phyloP scores from a whole-genome alignment of 2,113 vertebrate species.

The Austrofundulus limnaeus region DNA sequence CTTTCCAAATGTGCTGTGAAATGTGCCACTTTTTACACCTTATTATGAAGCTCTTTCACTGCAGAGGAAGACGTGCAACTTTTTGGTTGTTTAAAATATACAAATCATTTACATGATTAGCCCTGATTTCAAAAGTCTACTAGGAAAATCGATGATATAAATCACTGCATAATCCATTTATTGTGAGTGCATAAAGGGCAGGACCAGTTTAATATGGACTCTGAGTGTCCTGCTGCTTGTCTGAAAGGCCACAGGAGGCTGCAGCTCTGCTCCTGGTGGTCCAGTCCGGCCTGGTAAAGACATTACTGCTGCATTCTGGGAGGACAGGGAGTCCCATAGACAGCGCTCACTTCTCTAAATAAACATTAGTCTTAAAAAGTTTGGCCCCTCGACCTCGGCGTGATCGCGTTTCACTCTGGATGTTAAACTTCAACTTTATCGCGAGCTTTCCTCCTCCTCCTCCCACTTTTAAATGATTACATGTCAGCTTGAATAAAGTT shows the following conservation, averaged over 20 bases:
- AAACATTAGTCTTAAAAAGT: constrained; percentile 99
- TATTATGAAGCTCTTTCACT: constrained; percentile 6
- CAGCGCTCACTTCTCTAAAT: constrained; percentile 97
- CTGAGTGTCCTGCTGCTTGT: constrained; percentile 7
- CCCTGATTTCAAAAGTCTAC: no score
- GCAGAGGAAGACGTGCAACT: not conserved
- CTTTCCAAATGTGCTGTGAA: constrained; percentile 41
- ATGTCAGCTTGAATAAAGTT: constrained; percentile 69
- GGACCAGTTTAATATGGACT: constrained; percentile 1
- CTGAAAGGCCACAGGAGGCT: constrained; percentile 25
- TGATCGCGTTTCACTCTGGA: constrained; percentile 88
- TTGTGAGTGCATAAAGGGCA: not conserved
- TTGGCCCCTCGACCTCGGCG: constrained; percentile 90
- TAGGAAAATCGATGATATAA: no score
- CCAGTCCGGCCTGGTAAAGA: constrained; percentile 85
- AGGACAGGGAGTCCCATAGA: constrained; percentile 87
- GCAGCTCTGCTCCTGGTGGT: constrained; percentile 57
- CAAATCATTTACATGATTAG: no score
- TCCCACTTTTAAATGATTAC: constrained; percentile 46
- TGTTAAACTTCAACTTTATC: constrained; percentile 80
- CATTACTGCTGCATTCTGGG: constrained; percentile 87
- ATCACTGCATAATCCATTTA: no score
- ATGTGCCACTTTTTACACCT: constrained; percentile 41
- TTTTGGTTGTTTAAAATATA: no score
- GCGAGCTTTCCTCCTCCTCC: constrained; percentile 57